Evolutionary conservation across 2,797 vertebrate species (phyloP), one percentile per base, ranked within the genome.

Genomic region (Eurystomus glaucurus): DNA sequence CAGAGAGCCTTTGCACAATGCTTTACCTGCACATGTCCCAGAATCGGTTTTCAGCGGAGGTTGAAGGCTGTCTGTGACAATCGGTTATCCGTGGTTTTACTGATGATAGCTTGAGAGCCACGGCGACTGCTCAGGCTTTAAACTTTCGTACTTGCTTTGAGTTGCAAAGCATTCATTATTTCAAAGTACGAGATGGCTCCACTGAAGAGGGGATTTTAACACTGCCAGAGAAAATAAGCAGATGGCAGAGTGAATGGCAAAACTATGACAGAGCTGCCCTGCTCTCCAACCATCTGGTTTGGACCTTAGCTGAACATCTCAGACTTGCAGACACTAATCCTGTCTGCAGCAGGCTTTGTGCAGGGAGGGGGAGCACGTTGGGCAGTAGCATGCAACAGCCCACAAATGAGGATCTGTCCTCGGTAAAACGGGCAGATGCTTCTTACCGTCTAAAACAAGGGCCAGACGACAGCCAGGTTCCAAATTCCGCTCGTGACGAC

Each of bases 401-500:
- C 23, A 4, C 1, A 5, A 35, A 2, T 3, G 1, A 7, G 4
- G 55, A 15, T 31, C 50, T 51, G 66, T 25, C n/a, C 37, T 35
- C 26, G 0, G 15, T n/a, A 23, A 18, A 43, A 29, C 0, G 35
- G 72, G 37, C 39, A 57, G 52, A 13, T n/a, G 11, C 22, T 4
- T 58, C 7, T 75, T 35, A 31, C n/a, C 16, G 7, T 58, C 51
- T 35, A 6, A 11, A 31, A 3, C 4, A 43, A 64, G 31, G 35
- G 28, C 45, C 33, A 33, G 61, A 43, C 0, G 1, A 43, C 23
- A 54, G 29, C 18, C 2, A 15, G 31, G 6, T 25, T 43, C 64
- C 60, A 43, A 2, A 33, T 48, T 11, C 33, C 0, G 0, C 39
- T 20, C 10, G 39, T 13, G 68, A 23, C 48, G 20, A 0, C 1